Base-by-base conservation (phyloP, 2,888 invertebrate species). In the Mactromeris polynyma region DNA sequence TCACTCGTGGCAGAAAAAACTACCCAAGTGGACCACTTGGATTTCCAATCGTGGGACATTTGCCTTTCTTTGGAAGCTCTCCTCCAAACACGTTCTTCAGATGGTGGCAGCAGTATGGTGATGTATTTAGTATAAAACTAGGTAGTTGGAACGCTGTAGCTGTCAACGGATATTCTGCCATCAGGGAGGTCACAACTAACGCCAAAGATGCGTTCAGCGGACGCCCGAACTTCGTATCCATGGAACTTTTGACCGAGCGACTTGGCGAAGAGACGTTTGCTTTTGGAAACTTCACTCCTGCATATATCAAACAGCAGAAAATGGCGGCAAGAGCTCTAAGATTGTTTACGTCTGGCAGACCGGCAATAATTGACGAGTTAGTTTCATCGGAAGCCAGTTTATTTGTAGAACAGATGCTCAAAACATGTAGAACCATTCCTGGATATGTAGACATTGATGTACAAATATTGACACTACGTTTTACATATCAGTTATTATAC, bases 21-120 rank as follows among this genome's bases (percentile, higher is more conserved):
- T 86, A 73, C 14, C 91, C 92, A 2, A 85, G 87, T 0, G 94
- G 92, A 17, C 93, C 93, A 0, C 83, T 85, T 85, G 93, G 93
- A n/a, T 83, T 90, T 17, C 94, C 94, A 14, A 69, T 94, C 31
- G 77, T 94, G 1, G 94, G 94, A 14, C 91, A 94, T 78, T 85
- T 94, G 40, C 93, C 91, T 21, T 88, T 92, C 9, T 85, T 93
- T 17, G 91, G 90, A 14, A 73, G 77, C 6, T 26, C 87, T 4
- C 93, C 93, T 14, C 87, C 88, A 19, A 31, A 79, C 36, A 93
- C 91, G 33, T 91, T 93, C 78, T 51, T 31, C 19, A 83, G 77
- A 51, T 87, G 92, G 87, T 85, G 93, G 11, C 84, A 87, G 17
- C 83, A 36, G 14, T 93, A 92, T 82, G 94, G 94, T 26, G 90